Percentiles rank a stretch among this genome's conserved stretches.
These are phyloP conservation scores for Megaustenia siamemsis DNA, from an alignment of 2,888 invertebrate species.

Conservation along the genomic window DNA sequence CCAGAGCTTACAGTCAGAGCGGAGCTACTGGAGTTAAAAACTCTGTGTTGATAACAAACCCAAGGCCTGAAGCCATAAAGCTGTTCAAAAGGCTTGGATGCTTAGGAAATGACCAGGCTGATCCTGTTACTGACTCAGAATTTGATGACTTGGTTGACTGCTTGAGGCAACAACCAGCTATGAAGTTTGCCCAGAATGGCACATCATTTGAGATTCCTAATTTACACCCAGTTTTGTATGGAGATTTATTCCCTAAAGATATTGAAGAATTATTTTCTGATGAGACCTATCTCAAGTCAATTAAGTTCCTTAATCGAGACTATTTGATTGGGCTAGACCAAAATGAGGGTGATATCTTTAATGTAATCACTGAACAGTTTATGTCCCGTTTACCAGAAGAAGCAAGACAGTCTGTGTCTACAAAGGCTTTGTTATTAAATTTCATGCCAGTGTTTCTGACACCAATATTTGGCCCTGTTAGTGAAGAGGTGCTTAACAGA, in stretches of 20 bases:
- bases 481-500: constrained; percentile 14
- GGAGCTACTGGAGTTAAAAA: constrained; percentile 29
- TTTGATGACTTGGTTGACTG: constrained; percentile 32
- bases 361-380: neutral
- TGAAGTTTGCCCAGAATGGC: neutral
- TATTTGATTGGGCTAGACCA: constrained; percentile 38
- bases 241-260: constrained; percentile 46
- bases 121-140: constrained; percentile 27
- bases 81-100: constrained; percentile 10
- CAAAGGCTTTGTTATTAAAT: neutral
- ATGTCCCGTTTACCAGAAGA: neutral
- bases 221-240: constrained; percentile 20
- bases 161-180: constrained; percentile 20
- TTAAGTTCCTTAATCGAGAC: constrained; percentile 48
- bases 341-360: constrained; percentile 44
- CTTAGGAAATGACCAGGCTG: neutral
- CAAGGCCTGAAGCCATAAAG: constrained; percentile 20
- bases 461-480: constrained; percentile 24
- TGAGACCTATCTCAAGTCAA: constrained; percentile 44
- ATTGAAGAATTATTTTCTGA: constrained; percentile 30
- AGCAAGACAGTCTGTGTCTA: neutral
- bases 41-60: neutral
- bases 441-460: neutral
- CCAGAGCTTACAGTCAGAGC: constrained; percentile 26
- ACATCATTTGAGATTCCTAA: neutral